Evolutionary conservation across 2,797 vertebrate species (phyloP).

Genomic region (Todus mexicanus): DNA sequence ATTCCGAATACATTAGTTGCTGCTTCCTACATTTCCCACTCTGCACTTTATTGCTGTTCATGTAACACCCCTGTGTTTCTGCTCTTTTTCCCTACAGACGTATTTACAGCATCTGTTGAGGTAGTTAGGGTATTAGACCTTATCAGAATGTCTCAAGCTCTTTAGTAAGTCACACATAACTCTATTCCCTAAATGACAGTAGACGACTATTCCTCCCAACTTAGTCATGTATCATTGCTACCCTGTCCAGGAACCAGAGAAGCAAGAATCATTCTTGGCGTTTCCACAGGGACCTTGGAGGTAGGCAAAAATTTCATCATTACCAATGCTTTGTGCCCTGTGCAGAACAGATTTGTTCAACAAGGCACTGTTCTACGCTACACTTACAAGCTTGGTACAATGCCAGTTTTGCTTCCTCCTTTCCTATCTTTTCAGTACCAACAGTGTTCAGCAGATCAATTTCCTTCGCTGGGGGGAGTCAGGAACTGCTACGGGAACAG

Average conservation of each 20-base stretch:
- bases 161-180: neutral
- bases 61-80: neutral
- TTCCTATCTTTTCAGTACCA: neutral
- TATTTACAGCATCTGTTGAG: neutral
- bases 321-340: neutral
- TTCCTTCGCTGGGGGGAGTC: conserved; percentile 36
- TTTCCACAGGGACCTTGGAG: neutral
- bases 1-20: neutral
- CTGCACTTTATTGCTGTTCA: fast-evolving
- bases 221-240: neutral
- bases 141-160: neutral
- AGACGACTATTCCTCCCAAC: neutral
- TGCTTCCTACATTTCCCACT: neutral
- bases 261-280: neutral
- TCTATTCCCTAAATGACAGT: neutral
- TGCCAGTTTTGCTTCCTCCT: neutral
- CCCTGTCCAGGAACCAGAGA: neutral
- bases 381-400: neutral
- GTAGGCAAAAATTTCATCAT: neutral
- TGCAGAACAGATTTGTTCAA: neutral
- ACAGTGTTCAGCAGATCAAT: neutral
- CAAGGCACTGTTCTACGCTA: neutral
- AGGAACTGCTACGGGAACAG: conserved; percentile 29
- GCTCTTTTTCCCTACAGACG: neutral
- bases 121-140: neutral